A percentile compares a stretch with the other conserved stretches of the same genome.
Conservation (phyloP, 2,797 vertebrate species). For the Argya squamiceps region DNA sequence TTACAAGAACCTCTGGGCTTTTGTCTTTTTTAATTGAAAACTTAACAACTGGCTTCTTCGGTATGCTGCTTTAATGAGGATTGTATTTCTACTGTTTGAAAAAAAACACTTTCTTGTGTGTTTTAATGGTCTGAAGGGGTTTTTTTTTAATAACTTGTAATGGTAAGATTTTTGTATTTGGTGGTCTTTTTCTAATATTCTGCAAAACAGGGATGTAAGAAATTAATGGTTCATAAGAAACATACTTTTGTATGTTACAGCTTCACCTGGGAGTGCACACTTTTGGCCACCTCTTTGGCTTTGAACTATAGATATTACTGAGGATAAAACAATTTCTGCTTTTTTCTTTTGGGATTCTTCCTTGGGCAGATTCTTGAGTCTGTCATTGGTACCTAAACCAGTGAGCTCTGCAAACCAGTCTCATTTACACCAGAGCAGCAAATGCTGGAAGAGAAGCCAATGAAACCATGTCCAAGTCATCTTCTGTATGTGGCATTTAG, state of each 20-base stretch:
- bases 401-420: background rate
- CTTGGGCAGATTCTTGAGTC: background rate
- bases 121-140: constrained; percentile 10
- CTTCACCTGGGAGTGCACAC: background rate
- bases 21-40: constrained; percentile 46
- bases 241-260: background rate
- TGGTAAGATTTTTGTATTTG: constrained; percentile 53
- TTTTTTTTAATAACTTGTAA: constrained; percentile 39
- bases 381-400: background rate
- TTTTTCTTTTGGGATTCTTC: background rate
- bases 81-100: constrained; percentile 59
- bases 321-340: background rate
- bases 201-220: background rate
- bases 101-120: constrained; percentile 3
- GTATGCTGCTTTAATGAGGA: constrained; percentile 46
- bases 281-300: background rate
- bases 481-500: constrained; percentile 2
- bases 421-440: background rate
- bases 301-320: background rate
- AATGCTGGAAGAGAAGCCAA: constrained; percentile 10
- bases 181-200: constrained; percentile 44
- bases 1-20: constrained; percentile 44
- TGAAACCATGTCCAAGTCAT: background rate
- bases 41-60: background rate
- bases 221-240: background rate